Conservation (phyloP, 2,113 vertebrate species). For the Laticauda laticaudata region DNA sequence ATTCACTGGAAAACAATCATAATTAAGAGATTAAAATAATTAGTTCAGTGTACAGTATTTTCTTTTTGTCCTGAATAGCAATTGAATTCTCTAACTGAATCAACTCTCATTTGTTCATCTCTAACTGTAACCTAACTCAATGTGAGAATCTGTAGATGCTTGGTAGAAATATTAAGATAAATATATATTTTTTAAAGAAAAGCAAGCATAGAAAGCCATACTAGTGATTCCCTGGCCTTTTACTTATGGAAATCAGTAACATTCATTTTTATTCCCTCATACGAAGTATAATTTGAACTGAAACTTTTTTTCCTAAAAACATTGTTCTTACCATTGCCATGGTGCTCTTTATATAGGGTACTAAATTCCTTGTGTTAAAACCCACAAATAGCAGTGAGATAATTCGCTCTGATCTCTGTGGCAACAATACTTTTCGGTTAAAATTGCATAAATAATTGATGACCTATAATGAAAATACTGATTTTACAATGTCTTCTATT, state of each 20-base stretch:
- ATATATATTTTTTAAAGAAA: neutral
- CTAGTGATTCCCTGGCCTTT: neutral
- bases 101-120: neutral
- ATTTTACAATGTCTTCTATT: neutral
- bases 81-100: neutral
- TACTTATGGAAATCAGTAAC: neutral
- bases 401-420: neutral
- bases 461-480: neutral
- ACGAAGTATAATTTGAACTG: neutral
- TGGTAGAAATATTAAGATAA: neutral
- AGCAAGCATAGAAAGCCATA: neutral
- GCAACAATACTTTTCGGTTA: neutral
- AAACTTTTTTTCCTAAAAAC: neutral
- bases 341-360: neutral
- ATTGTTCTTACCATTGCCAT: neutral
- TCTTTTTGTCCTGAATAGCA: slow-evolving; percentile 4
- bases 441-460: neutral
- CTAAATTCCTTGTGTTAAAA: neutral
- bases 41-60: neutral
- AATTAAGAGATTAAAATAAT: neutral
- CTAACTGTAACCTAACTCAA: neutral
- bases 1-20: neutral
- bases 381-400: neutral
- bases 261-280: neutral
- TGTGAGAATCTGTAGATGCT: neutral